Base-by-base conservation (phyloP, 2,888 invertebrate genomes). In the Enchytraeus crypticus region DNA sequence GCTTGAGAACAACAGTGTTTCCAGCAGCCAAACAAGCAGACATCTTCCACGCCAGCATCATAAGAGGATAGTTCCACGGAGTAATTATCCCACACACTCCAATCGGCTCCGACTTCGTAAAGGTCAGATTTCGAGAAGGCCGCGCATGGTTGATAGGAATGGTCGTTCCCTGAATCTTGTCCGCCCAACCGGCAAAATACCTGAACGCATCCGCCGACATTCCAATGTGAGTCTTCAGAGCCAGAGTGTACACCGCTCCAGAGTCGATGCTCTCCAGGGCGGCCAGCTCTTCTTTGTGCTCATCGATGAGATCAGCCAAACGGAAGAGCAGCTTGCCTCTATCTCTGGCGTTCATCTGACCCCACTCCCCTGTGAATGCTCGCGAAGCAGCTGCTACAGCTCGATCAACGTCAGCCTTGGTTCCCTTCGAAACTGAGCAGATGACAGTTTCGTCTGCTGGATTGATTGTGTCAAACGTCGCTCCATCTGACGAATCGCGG, bases 21-120 rank as follows among this genome's bases (percentile, higher is more conserved):
- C 96, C 96, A 8, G 95, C 93, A 0, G 95, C 93, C 53, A 96
- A 82, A 74, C 95, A 96, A 2, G 96, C 92, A 0, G 95, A 93
- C 92, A 95, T 92, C 80, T 96, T 96, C 95, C 95, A 96, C 0
- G 92, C 90, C 14, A 96, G 80, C 96, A 96, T 97, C 96, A 97
- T 96, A 11, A 97, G 81, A 0, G 96, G 96, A 78, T 96, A 97
- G 79, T 96, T 96, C 96, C 96, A 97, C 0, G 96, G 95, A 0
- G 93, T 93, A 21, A 96, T 86, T 21, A 96, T 81, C 0, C 88
- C 95, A 72, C 91, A 92, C 2, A 96, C 95, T 0, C 88, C 95
- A 65, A 95, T 88, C 0, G 95, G 92, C 77, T 95, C 95, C 68
- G 87, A 87, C 73, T 86, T 87, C 0, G 96, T 96, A 69, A 89